A percentile compares a stretch with the other conserved stretches of the same genome.
Evolutionary conservation across 1,140 invertebrate species (phyloP).

Genomic region (Octopus sinensis): DNA sequence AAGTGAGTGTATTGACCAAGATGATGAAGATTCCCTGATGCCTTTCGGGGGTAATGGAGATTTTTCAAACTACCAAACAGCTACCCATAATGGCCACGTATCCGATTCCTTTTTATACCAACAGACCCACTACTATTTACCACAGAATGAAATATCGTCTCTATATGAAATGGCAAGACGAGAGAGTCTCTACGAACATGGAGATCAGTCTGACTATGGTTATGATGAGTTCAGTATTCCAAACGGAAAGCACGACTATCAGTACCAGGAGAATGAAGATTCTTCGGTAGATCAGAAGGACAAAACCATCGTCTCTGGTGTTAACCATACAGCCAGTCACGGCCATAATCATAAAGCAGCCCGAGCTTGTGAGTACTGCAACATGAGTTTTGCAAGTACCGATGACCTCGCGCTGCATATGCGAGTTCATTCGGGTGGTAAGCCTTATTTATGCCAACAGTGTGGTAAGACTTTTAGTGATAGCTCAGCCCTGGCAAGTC

Average conservation of each 20-base stretch:
- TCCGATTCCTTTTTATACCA: conserved; percentile 3
- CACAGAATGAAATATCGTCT: conserved; percentile 3
- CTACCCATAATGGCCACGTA: neutral
- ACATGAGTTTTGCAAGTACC: neutral
- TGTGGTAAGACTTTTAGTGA: conserved; percentile 85
- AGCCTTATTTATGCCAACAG: conserved; percentile 78
- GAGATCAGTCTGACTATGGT: neutral
- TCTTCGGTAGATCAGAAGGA: neutral
- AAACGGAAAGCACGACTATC: neutral
- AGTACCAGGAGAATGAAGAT: neutral
- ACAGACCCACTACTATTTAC: neutral
- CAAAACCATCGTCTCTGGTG: neutral
- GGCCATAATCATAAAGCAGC: neutral
- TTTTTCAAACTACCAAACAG: neutral
- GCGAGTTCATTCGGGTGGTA: conserved; percentile 19
- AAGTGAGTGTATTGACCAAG: conserved; percentile 1
- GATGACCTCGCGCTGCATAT: neutral
- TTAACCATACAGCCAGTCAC: neutral
- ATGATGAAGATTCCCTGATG: neutral
- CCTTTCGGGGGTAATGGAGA: neutral
- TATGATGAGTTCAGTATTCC: neutral
- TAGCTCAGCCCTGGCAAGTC: conserved; percentile 78
- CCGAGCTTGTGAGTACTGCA: neutral
- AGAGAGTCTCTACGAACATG: neutral
- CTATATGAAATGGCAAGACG: neutral